Base-by-base conservation (phyloP, 2,113 vertebrate species). In the Otocyon megalotis region DNA sequence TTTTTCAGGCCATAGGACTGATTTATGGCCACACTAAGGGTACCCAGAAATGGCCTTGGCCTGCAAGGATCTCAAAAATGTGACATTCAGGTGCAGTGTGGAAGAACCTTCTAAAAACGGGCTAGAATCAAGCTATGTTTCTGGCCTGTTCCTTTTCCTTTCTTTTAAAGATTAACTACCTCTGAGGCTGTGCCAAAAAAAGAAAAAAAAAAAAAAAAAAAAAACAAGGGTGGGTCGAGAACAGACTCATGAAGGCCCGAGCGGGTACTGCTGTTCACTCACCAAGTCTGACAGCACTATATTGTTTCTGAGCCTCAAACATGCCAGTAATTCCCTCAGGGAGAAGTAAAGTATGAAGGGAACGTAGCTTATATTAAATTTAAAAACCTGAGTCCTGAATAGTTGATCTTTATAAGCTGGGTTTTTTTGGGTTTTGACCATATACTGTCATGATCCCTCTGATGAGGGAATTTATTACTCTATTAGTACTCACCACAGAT, bases 101-200 rank as follows among this genome's bases (percentile, higher is more conserved):
- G 28, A 81, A 87, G 81, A 94, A n/a, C 54, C 30, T 93, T 77
- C 77, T 88, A 88, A 95, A 97, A 72, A 96, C 8, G 91, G 3
- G 30, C 72, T 37, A 62, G 48, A 81, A 88, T 43, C 13, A 80
- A 94, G 76, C 89, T 80, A 85, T 71, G 7, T 32, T 87, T 93
- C 50, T 1, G 0, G 76, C 17, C 26, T 54, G 56, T n/a, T 92
- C 53, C 48, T 76, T 54, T 53, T 90, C 77, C 88, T 90, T 83
- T 93, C 88, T 94, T 93, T 95, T 54, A 84, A 54, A 96, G 74
- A 97, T 85, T 88, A 95, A 86, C 60, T 35, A 81, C 30, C 6
- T 43, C 53, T 28, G 24, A 20, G 17, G 4, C 71, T 53, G 28
- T 77, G 81, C 88, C 91, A 86, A 85, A 79, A 96, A 11, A 72